phyloP scores from a whole-genome alignment of 2,888 invertebrate species.

The Brenthis daphne region DNA sequence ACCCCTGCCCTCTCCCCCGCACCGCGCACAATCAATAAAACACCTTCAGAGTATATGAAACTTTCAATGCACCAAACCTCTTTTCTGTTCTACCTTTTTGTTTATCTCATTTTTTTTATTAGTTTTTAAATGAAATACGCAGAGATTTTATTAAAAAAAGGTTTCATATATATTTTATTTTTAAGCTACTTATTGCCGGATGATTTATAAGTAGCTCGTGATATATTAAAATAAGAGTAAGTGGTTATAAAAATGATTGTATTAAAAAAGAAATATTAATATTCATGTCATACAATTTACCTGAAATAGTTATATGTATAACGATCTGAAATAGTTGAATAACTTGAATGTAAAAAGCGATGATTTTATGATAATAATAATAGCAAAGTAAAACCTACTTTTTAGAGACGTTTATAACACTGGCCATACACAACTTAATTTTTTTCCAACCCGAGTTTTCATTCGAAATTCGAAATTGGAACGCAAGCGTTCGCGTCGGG shows the following conservation, averaged over 20 bases:
- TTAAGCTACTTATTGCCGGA: too few species aligned
- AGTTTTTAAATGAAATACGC: not conserved
- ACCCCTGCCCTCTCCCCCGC: constrained; percentile 38
- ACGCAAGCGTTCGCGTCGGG: constrained; percentile 60
- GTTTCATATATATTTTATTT: not conserved
- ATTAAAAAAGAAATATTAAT: too few species aligned
- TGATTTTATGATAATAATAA: constrained; percentile 1
- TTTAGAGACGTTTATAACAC: constrained; percentile 35
- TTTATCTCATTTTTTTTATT: constrained; percentile 8
- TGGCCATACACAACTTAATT: constrained; percentile 36
- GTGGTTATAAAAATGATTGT: too few species aligned
- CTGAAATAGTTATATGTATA: too few species aligned
- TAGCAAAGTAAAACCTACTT: constrained; percentile 36
- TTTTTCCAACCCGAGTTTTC: constrained; percentile 41
- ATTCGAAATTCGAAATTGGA: constrained; percentile 48
- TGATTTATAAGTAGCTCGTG: too few species aligned
- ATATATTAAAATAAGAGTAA: too few species aligned
- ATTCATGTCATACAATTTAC: too few species aligned
- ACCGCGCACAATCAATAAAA: constrained; percentile 64
- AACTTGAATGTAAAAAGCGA: too few species aligned
- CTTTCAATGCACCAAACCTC: constrained; percentile 47
- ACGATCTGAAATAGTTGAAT: too few species aligned
- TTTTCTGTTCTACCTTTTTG: constrained; percentile 1
- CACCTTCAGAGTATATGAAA: constrained; percentile 52
- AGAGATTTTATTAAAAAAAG: not conserved